These are phyloP conservation scores for Pelmatolapia mariae DNA, from an alignment of 2,113 vertebrate genomes.

Conservation along the genomic window DNA sequence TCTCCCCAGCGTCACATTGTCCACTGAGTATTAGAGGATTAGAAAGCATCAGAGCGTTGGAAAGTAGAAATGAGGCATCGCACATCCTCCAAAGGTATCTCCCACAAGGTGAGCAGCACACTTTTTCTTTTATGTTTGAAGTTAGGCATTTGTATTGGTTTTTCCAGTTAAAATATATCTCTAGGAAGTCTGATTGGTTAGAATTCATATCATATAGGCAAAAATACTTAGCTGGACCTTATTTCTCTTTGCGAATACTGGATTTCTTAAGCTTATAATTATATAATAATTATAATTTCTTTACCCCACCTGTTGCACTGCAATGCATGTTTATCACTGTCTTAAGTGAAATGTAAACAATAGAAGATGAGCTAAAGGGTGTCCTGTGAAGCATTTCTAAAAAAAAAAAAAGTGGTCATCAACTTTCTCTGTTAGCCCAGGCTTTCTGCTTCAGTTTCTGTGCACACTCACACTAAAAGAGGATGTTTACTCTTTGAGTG, in stretches of 20 bases:
- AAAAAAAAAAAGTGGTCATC: background rate
- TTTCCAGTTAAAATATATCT: too few species aligned
- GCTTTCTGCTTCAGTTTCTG: background rate
- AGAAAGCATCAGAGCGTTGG: too few species aligned
- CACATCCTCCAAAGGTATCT: too few species aligned
- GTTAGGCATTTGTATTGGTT: too few species aligned
- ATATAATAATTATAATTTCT: background rate
- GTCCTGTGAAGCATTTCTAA: background rate
- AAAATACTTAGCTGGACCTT: background rate
- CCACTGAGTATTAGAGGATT: too few species aligned
- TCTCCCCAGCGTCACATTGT: too few species aligned
- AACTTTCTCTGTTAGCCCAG: background rate
- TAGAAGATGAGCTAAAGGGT: background rate
- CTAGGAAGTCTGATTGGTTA: background rate
- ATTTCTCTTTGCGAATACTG: background rate
- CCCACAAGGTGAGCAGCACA: too few species aligned
- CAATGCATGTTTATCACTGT: background rate
- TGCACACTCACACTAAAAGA: background rate
- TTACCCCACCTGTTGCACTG: background rate
- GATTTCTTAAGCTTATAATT: background rate
- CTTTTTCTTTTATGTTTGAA: too few species aligned
- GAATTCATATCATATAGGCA: rapidly evolving
- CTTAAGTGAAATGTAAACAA: rapidly evolving
- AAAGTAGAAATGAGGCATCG: too few species aligned
- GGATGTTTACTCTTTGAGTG: background rate